Base-by-base conservation (phyloP, 64 coral and sea anemone genomes). In the Exaiptasia diaphana region DNA sequence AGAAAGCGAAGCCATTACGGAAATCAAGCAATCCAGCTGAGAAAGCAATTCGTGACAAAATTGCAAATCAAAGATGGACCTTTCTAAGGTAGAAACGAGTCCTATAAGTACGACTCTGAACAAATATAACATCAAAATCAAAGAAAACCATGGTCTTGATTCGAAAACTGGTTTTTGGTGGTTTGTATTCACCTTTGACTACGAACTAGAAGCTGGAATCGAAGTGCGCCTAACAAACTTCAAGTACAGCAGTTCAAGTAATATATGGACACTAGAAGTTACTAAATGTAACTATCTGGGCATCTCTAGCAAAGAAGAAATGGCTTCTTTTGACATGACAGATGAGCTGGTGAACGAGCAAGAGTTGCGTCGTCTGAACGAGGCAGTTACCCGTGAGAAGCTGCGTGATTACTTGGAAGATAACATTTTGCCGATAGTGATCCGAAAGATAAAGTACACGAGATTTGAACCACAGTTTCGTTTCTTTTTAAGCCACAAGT, bases 401-500 rank as follows among this genome's bases (percentile, higher is more conserved):
- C 86, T 96, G 3, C 81, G 49, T 7, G 28, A 86, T 3, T 96
- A 96, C 87, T 15, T 96, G 10, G 86, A 86, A 39, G n/a, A 0
- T 3, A 96, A 96, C 27, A 85, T 96, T 43, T 18, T 96, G n/a
- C 92, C 92, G 33, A 30, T 96, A 1, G 58, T 96, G 21, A 61
- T 46, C 1, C 75, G 76, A 73, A 96, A 96, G 50, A 86, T 96
- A 67, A 90, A 80, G 30, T 96, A 96, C 58, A 90, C 75, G 2
- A 67, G 23, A 68, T 96, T 85, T 39, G 75, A 30, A 0, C 92
- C 92, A 8, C 86, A 96, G 76, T 96, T 96, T 62, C 54, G 68
- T 26, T 90, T 96, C 67, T 90, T 96, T 36, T 39, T 96, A 23
- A 96, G 92, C 75, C 92, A 96, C 67, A 81, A 85, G 28, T 85